phyloP scores from a whole-genome alignment of 2,797 vertebrate genomes.

The Pipistrellus pygmaeus region DNA sequence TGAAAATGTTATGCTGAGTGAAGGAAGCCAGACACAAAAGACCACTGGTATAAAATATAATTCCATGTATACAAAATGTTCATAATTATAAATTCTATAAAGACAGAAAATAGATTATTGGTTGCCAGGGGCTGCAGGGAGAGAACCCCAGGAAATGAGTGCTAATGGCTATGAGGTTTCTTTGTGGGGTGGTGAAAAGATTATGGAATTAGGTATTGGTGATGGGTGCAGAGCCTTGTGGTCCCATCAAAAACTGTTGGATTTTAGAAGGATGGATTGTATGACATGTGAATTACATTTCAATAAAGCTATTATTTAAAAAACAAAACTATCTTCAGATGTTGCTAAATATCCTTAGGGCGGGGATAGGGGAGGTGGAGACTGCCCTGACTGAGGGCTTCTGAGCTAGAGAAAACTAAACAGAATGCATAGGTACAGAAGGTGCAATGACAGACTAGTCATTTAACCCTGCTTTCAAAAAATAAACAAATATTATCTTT shows the following conservation, averaged over 20 bases:
- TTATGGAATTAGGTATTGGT: neutral
- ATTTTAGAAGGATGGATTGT: neutral
- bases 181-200: neutral
- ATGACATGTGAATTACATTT: neutral
- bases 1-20: neutral
- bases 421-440: neutral
- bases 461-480: neutral
- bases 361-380: no score
- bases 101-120: neutral
- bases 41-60: neutral
- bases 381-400: neutral
- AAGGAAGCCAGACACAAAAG: neutral
- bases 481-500: neutral
- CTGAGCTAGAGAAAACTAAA: neutral
- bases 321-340: neutral
- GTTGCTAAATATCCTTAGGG: no score
- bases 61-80: neutral
- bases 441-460: neutral
- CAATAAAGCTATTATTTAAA: neutral
- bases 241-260: neutral
- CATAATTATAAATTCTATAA: neutral
- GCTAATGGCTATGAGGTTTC: neutral
- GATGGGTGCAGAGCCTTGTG: neutral
- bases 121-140: neutral
- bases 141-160: rapidly evolving